phyloP scores from a whole-genome alignment of 2,888 invertebrate genomes.

The Ceramica pisi region DNA sequence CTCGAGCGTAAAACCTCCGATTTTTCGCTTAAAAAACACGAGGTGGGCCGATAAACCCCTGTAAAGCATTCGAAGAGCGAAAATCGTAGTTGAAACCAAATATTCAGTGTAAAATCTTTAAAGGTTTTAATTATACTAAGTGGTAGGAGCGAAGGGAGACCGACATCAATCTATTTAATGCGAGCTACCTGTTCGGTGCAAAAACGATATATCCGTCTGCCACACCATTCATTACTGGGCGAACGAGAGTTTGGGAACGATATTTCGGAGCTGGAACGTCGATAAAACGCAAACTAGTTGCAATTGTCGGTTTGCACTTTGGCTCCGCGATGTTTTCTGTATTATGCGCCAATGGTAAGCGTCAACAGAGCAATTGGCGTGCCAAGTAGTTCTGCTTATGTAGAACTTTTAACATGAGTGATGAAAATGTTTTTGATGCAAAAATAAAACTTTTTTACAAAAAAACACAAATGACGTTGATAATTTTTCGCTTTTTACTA shows the following conservation, averaged over 20 bases:
- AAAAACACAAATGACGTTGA: no score
- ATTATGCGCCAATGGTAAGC: slow-evolving; percentile 61
- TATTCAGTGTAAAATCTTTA: slow-evolving; percentile 81
- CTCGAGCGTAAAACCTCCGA: slow-evolving; percentile 38
- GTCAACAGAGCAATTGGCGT: slow-evolving; percentile 63
- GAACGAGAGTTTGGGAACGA: slow-evolving; percentile 66
- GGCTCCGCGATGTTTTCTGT: slow-evolving; percentile 64
- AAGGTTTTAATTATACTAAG: slow-evolving; percentile 88
- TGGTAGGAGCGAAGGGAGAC: slow-evolving; percentile 73
- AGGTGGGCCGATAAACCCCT: slow-evolving; percentile 66
- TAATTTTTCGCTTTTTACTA: no score
- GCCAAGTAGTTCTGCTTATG: slow-evolving; percentile 66
- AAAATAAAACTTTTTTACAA: neutral
- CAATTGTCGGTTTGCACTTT: slow-evolving; percentile 73
- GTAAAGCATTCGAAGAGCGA: slow-evolving; percentile 71
- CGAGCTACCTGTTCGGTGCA: slow-evolving; percentile 51
- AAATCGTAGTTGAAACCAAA: slow-evolving; percentile 75
- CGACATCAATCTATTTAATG: slow-evolving; percentile 87
- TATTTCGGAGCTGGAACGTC: slow-evolving; percentile 65
- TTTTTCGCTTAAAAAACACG: slow-evolving; percentile 53
- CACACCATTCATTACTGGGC: slow-evolving; percentile 76
- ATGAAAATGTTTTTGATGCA: neutral
- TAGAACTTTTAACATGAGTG: neutral
- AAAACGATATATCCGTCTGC: slow-evolving; percentile 70
- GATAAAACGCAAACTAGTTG: slow-evolving; percentile 70